Evolutionary conservation across 2,113 vertebrate species (phyloP).

Genomic region (Atherinomorus stipes): DNA sequence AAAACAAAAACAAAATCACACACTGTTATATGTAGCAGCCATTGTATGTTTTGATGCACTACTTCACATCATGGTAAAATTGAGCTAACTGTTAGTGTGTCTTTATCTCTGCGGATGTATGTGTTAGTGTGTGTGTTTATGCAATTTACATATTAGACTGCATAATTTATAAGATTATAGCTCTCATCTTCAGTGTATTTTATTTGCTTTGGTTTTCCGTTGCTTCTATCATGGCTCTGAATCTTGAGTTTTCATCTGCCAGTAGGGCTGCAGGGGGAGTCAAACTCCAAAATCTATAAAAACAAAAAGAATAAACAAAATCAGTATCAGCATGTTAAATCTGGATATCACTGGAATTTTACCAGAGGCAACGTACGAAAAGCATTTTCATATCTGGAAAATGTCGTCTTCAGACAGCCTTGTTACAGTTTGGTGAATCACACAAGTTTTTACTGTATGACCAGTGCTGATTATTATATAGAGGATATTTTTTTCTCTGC

Average conservation of each 20-base stretch:
- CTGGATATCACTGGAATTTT: slow-evolving; percentile 6
- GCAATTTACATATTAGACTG: slow-evolving; percentile 33
- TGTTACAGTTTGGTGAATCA: slow-evolving; percentile 22
- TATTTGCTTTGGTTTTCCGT: slow-evolving; percentile 79
- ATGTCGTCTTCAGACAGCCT: slow-evolving; percentile 18
- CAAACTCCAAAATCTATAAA: slow-evolving; percentile 93
- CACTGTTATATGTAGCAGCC: slow-evolving; percentile 26
- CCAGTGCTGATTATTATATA: not conserved
- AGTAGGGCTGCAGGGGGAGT: slow-evolving; percentile 92
- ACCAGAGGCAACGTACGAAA: slow-evolving; percentile 2
- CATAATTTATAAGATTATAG: slow-evolving; percentile 5
- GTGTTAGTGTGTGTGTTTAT: slow-evolving; percentile 10
- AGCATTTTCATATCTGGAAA: slow-evolving; percentile 31
- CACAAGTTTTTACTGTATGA: not conserved
- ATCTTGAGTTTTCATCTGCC: slow-evolving; percentile 92
- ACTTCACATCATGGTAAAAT: slow-evolving; percentile 53
- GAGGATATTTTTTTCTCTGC: not conserved
- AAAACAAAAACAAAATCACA: slow-evolving; percentile 3
- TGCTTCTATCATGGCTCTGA: slow-evolving; percentile 93
- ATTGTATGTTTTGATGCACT: slow-evolving; percentile 26
- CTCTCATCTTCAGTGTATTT: slow-evolving; percentile 42
- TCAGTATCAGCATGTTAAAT: slow-evolving; percentile 28
- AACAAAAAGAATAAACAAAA: slow-evolving; percentile 51
- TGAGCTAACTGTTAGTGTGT: slow-evolving; percentile 5
- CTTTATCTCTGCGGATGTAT: too few species aligned